Percentiles rank a stretch among this genome's conserved stretches.
Conservation (phyloP, 64 coral and sea anemone genomes). For the Dendrophyllia cribrosa region DNA sequence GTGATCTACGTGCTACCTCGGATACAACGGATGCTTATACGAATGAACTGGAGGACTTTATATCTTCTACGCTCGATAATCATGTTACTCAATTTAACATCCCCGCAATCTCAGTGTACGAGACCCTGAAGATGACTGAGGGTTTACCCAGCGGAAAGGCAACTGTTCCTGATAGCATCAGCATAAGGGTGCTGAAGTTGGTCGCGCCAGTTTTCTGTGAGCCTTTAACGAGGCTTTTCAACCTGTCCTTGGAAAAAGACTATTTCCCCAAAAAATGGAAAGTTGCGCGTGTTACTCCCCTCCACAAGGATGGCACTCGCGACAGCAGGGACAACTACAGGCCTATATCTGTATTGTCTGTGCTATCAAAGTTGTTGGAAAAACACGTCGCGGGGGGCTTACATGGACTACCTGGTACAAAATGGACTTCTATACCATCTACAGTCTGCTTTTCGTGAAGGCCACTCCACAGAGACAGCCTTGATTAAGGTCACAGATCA, state of each 20-base stretch:
- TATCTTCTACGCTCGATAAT: background rate
- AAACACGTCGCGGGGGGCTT: constrained; percentile 40
- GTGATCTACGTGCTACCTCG: background rate
- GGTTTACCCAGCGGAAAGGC: background rate
- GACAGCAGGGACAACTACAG: constrained; percentile 20
- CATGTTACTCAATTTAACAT: background rate
- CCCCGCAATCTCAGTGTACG: background rate
- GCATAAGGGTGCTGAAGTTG: constrained; percentile 22
- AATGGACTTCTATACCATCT: constrained; percentile 22
- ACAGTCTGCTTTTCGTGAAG: constrained; percentile 11
- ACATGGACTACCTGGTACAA: constrained; percentile 26
- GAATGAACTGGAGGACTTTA: background rate
- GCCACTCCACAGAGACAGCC: constrained; percentile 44
- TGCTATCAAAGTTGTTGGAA: constrained; percentile 41
- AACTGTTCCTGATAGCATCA: constrained; percentile 32
- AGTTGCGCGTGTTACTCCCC: constrained; percentile 20
- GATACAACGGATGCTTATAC: background rate
- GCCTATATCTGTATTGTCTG: constrained; percentile 10
- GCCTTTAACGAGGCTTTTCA: constrained; percentile 52
- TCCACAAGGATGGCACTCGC: constrained; percentile 12
- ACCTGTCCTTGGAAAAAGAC: constrained; percentile 5
- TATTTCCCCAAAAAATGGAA: constrained; percentile 62
- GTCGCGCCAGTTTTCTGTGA: constrained; percentile 9
- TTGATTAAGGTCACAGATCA: constrained; percentile 10
- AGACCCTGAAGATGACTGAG: background rate